Evolutionary conservation across 2,797 vertebrate genomes (phyloP).

Genomic region (Sciurus carolinensis): DNA sequence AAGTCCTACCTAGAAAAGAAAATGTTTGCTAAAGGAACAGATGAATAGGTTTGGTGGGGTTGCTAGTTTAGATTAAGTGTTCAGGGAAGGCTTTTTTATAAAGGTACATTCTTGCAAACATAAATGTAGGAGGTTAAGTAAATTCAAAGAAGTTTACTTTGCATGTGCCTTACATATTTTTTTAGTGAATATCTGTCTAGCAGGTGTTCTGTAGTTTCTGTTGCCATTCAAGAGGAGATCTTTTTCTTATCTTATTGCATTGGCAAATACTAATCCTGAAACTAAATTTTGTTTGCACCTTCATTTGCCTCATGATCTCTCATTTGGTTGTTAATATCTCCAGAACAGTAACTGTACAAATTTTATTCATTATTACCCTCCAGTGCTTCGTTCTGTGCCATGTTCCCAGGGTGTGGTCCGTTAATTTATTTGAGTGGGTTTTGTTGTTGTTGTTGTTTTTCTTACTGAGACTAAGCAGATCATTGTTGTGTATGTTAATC

Average conservation of each 20-base stretch:
- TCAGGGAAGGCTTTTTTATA: not conserved
- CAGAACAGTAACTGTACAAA: not conserved
- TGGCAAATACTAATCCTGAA: not conserved
- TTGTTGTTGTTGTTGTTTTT: no score
- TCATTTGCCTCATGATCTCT: not conserved
- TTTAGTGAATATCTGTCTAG: not conserved
- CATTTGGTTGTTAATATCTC: not conserved
- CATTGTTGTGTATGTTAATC: not conserved
- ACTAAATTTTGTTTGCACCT: not conserved
- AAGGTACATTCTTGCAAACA: not conserved
- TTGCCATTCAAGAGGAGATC: not conserved
- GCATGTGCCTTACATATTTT: not conserved
- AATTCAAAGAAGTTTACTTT: not conserved
- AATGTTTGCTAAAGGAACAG: not conserved
- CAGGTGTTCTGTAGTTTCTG: not conserved
- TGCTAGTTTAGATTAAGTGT: not conserved
- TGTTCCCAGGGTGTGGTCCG: not conserved
- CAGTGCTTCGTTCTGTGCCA: not conserved
- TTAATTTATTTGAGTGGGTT: not conserved
- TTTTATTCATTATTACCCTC: not conserved
- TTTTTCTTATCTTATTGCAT: slow-evolving; percentile 5
- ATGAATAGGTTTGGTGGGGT: not conserved
- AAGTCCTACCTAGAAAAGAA: not conserved
- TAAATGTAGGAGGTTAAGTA: not conserved
- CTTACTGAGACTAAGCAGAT: not conserved